A percentile compares a stretch with the other conserved stretches of the same genome.
Evolutionary conservation across 1,140 invertebrate genomes (phyloP).

Genomic region (Panagrolaimus sp.): DNA sequence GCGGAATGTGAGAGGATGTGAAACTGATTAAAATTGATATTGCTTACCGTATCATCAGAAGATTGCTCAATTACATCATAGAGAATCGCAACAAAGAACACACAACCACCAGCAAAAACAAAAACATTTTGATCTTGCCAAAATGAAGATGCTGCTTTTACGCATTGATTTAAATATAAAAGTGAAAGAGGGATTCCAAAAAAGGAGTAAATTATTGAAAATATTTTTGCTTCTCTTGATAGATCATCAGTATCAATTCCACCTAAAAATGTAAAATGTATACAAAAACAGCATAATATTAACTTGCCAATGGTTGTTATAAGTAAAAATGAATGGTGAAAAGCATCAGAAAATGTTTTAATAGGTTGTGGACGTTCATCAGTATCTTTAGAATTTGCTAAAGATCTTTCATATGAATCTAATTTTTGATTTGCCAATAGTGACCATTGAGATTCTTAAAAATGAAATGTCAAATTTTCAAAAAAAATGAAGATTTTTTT

Average conservation of each 20-base stretch:
- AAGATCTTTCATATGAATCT: background rate
- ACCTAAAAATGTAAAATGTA: background rate
- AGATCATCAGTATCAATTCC: conserved; percentile 9
- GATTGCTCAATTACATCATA: conserved; percentile 7
- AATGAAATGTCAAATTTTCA: background rate
- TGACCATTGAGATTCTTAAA: conserved; percentile 12
- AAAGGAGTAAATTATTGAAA: conserved; percentile 2
- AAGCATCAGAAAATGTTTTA: conserved; percentile 9
- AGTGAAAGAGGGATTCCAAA: background rate
- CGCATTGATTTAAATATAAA: background rate
- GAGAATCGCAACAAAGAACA: background rate
- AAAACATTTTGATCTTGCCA: background rate
- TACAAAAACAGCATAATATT: background rate
- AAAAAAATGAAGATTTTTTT: background rate
- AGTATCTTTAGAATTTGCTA: background rate
- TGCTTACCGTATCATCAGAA: conserved; percentile 8
- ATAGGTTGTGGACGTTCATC: conserved; percentile 10
- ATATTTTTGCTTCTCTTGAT: background rate
- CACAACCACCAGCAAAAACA: conserved; percentile 9
- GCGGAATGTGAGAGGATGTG: no score
- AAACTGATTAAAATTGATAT: no score
- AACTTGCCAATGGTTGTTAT: conserved; percentile 13
- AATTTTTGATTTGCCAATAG: conserved; percentile 11
- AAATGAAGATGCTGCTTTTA: conserved; percentile 1
- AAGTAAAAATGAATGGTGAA: conserved; percentile 12